These are phyloP conservation scores for Athalia cordata DNA, from an alignment of 2,888 invertebrate species.

Conservation along the genomic window DNA sequence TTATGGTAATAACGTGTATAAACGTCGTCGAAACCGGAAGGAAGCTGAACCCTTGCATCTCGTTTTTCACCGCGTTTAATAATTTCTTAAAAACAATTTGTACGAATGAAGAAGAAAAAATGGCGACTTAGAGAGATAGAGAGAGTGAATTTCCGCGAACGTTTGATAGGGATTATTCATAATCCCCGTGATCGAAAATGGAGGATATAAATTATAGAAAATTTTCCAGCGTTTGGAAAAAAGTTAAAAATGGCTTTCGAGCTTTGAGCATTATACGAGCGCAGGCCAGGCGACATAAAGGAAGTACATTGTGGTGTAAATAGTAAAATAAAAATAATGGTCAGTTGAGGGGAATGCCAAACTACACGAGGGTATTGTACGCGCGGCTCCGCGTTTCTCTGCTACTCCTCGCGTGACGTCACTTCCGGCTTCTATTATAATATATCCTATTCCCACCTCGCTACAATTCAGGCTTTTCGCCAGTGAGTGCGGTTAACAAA, in stretches of 20 bases:
- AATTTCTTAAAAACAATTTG: background rate
- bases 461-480: conserved; percentile 33
- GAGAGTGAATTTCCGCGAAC: too few relatives aligned
- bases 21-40: conserved; percentile 9
- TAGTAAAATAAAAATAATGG: conserved; percentile 42
- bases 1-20: background rate
- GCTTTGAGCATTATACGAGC: conserved; percentile 3
- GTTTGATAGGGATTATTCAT: background rate
- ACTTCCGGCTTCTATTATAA: conserved; percentile 39
- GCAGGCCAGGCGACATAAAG: conserved; percentile 1
- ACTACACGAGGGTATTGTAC: conserved; percentile 40
- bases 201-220: background rate
- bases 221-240: background rate
- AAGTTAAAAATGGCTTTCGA: background rate
- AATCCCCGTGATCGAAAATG: background rate
- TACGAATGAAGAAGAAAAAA: background rate
- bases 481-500: conserved; percentile 30
- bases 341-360: conserved; percentile 39
- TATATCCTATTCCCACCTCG: background rate
- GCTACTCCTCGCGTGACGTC: conserved; percentile 31
- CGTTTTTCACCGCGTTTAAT: background rate
- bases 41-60: conserved; percentile 3
- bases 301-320: conserved; percentile 42
- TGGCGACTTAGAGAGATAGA: too few relatives aligned
- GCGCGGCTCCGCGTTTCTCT: conserved; percentile 1